Conservation (phyloP, 1,140 invertebrate species). For the Battus philenor region DNA sequence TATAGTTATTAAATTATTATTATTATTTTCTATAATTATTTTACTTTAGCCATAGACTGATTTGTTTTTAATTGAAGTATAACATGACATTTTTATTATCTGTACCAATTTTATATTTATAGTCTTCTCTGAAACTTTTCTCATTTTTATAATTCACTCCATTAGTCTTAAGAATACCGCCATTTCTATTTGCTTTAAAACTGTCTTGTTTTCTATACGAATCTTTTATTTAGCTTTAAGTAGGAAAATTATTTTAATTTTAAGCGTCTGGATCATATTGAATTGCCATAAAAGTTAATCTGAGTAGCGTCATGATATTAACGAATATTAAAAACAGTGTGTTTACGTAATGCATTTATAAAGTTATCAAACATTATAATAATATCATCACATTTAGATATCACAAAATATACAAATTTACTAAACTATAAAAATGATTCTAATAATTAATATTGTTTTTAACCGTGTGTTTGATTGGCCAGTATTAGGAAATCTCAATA, state of each 20-base stretch:
- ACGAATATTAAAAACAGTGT: not conserved
- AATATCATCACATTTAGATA: no score
- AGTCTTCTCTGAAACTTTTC: not conserved
- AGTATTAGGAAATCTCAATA: no score
- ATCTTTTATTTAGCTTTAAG: slow-evolving; percentile 6
- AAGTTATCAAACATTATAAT: no score
- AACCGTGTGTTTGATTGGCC: no score
- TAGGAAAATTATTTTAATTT: slow-evolving; percentile 12
- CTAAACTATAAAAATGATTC: no score
- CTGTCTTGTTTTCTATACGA: slow-evolving; percentile 2
- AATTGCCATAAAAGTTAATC: not conserved
- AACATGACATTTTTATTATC: not conserved
- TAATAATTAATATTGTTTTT: no score
- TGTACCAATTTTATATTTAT: not conserved
- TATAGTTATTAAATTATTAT: not conserved
- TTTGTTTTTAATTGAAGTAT: not conserved
- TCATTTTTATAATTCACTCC: slow-evolving; percentile 4
- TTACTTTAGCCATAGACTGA: slow-evolving; percentile 11
- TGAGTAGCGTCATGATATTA: no score
- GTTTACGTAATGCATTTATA: slow-evolving; percentile 10
- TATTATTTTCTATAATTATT: not conserved
- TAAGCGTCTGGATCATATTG: not conserved
- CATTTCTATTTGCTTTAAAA: slow-evolving; percentile 16
- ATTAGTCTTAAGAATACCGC: slow-evolving; percentile 11
- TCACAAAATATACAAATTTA: no score